Evolutionary conservation across 2,113 vertebrate species (phyloP).

Genomic region (Pyxicephalus adspersus): DNA sequence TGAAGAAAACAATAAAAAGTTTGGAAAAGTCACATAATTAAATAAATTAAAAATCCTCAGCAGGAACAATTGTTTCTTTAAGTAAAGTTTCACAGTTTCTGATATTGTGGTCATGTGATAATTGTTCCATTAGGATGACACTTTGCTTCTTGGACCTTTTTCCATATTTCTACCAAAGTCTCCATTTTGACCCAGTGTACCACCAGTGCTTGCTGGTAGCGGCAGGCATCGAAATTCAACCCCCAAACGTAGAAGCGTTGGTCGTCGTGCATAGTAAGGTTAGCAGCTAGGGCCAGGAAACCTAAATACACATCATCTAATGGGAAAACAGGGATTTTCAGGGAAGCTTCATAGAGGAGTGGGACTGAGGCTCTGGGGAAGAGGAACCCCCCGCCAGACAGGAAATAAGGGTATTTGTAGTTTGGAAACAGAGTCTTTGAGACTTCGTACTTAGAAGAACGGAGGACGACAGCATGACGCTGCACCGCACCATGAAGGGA

Average conservation of each 20-base stretch:
- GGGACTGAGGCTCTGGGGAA: not conserved
- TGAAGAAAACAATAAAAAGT: no score
- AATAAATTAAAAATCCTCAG: not conserved
- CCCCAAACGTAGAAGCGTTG: constrained; percentile 10
- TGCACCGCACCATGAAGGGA: constrained; percentile 35
- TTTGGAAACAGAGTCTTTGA: not conserved
- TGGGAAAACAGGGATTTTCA: constrained; percentile 45
- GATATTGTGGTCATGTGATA: not conserved
- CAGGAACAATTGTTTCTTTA: no score
- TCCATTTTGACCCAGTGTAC: constrained; percentile 58
- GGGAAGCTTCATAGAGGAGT: not conserved
- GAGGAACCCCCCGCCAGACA: constrained; percentile 55
- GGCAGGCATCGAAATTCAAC: not conserved
- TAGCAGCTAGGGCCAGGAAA: constrained; percentile 58
- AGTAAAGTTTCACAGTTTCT: no score
- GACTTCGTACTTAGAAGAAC: not conserved
- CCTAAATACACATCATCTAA: constrained; percentile 39
- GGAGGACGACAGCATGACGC: not conserved
- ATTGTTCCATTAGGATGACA: not conserved
- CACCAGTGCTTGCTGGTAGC: constrained; percentile 55
- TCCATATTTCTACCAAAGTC: constrained; percentile 53
- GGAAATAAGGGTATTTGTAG: constrained; percentile 34
- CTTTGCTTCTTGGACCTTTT: constrained; percentile 8
- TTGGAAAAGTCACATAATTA: not conserved
- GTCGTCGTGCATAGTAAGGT: constrained; percentile 53